phyloP scores from a whole-genome alignment of 2,888 invertebrate genomes.

The Zygogramma bicolorata region DNA sequence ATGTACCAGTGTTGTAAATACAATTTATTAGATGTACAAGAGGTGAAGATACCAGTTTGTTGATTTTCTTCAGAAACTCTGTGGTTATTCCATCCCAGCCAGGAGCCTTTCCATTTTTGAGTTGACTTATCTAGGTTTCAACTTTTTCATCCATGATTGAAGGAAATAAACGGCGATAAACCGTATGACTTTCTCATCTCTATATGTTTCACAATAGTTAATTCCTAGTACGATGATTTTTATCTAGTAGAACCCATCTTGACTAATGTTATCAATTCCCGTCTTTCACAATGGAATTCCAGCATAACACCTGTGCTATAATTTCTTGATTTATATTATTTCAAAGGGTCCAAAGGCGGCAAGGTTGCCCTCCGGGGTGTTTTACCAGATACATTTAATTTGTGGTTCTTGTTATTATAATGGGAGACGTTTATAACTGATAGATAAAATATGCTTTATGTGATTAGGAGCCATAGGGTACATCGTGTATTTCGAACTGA shows the following conservation, averaged over 20 bases:
- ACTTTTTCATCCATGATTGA: too few species aligned
- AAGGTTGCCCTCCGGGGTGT: neutral
- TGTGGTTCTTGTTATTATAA: slow-evolving; percentile 9
- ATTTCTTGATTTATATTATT: neutral
- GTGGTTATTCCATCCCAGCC: too few species aligned
- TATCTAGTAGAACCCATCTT: neutral
- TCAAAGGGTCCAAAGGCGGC: neutral
- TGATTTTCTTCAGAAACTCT: too few species aligned
- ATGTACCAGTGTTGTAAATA: too few species aligned
- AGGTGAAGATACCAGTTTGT: too few species aligned
- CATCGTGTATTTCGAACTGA: neutral
- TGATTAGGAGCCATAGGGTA: neutral
- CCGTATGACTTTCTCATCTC: too few species aligned
- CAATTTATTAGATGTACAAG: too few species aligned
- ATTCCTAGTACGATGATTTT: neutral
- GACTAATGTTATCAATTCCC: neutral
- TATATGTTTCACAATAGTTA: too few species aligned
- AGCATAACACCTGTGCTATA: neutral
- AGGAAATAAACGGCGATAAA: too few species aligned
- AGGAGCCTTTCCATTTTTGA: too few species aligned
- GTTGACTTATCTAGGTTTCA: too few species aligned
- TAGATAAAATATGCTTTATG: slow-evolving; percentile 7
- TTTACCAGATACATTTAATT: slow-evolving; percentile 8
- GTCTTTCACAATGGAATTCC: neutral
- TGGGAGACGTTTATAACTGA: slow-evolving; percentile 2